Evolutionary conservation across 2,797 vertebrate species (phyloP).

Genomic region (Danio aesculapii): DNA sequence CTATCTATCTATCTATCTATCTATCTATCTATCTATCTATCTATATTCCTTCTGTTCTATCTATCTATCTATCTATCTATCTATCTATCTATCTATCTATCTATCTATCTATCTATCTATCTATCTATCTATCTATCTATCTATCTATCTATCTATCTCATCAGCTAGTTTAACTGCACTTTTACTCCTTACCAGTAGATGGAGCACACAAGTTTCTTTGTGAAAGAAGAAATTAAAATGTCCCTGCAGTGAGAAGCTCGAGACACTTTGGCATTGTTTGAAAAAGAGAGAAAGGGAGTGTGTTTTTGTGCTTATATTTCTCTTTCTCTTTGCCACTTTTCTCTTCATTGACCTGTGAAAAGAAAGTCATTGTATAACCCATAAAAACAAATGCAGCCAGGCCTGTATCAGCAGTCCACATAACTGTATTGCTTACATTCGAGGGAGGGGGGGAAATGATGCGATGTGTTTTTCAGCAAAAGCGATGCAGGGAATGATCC

Average conservation of each 20-base stretch:
- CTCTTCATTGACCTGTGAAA: constrained; percentile 50
- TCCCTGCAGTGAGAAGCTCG: constrained; percentile 44
- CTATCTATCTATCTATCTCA: not conserved
- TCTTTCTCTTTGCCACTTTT: constrained; percentile 20
- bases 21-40: no score
- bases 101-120: no score
- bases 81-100: no score
- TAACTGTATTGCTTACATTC: constrained; percentile 46
- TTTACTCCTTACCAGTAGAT: constrained; percentile 67
- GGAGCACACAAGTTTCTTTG: constrained; percentile 68
- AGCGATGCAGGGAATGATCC: constrained; percentile 26
- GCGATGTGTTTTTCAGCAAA: constrained; percentile 45
- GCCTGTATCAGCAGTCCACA: constrained; percentile 57
- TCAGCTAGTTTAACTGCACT: not conserved
- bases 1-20: no score
- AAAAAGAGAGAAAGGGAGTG: not conserved
- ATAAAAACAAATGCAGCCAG: constrained; percentile 56
- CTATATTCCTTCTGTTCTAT: no score
- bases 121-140: no score
- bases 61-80: no score
- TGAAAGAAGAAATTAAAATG: constrained; percentile 62
- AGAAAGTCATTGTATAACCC: constrained; percentile 43
- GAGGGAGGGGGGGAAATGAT: not conserved
- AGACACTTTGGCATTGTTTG: constrained; percentile 24
- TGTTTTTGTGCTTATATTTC: not conserved